These are phyloP conservation scores for Oncopodura yosiiana DNA, from an alignment of 1,140 invertebrate species.

Conservation along the genomic window DNA sequence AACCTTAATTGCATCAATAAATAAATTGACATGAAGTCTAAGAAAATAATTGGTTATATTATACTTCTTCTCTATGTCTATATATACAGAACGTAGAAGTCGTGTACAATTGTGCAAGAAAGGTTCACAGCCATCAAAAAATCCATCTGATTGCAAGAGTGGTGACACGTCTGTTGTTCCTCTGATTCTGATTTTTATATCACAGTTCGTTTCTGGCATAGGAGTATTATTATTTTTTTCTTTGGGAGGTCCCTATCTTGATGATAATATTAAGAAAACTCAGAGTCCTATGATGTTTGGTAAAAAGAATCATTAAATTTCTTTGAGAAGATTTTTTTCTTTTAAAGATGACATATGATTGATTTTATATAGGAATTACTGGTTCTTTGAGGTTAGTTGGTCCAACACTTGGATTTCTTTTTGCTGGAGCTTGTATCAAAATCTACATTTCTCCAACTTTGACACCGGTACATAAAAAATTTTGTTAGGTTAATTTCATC, in stretches of 20 bases:
- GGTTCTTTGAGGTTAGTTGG: constrained; percentile 38
- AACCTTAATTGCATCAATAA: too few relatives aligned
- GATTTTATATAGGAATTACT: constrained; percentile 26
- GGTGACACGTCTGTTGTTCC: constrained; percentile 39
- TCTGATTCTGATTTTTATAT: constrained; percentile 53
- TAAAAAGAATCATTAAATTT: constrained; percentile 30
- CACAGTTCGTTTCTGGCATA: constrained; percentile 59
- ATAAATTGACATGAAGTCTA: too few relatives aligned
- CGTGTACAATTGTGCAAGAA: constrained; percentile 15
- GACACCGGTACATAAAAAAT: constrained; percentile 51
- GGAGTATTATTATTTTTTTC: constrained; percentile 59
- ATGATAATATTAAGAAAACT: constrained; percentile 59
- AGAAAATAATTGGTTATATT: not conserved
- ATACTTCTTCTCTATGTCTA: not conserved
- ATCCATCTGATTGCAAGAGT: constrained; percentile 1
- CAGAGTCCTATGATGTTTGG: constrained; percentile 55
- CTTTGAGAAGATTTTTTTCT: not conserved
- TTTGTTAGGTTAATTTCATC: too few relatives aligned
- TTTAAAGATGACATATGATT: not conserved
- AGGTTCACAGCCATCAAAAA: not conserved
- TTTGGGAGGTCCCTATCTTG: constrained; percentile 47
- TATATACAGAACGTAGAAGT: not conserved
- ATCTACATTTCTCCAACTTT: constrained; percentile 58
- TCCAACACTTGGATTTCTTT: constrained; percentile 59
- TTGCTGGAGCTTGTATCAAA: constrained; percentile 58